Evolutionary conservation across 2,797 vertebrate species (phyloP).

Genomic region (Periophthalmus magnuspinnatus): DNA sequence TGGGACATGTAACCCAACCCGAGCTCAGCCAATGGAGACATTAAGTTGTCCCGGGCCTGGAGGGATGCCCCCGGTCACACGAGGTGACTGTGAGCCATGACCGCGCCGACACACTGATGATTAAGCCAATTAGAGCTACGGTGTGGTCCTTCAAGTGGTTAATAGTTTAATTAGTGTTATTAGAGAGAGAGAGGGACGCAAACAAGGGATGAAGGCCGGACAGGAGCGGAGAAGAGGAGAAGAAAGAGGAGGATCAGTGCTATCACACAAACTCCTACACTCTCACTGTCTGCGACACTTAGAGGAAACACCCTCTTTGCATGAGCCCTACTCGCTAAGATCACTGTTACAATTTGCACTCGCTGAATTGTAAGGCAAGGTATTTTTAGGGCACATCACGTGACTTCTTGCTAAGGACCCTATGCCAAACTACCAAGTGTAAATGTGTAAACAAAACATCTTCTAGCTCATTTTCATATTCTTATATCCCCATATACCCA

Average conservation of each 20-base stretch:
- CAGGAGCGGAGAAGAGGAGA: constrained; percentile 19
- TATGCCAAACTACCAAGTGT: too few species aligned
- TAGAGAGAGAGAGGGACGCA: constrained; percentile 51
- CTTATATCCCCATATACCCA: not conserved
- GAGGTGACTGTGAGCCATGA: constrained; percentile 41
- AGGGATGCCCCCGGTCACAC: constrained; percentile 34
- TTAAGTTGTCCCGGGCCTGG: constrained; percentile 48
- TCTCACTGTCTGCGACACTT: constrained; percentile 17
- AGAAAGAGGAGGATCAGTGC: constrained; percentile 6
- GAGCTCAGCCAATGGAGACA: constrained; percentile 46
- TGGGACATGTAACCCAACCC: constrained; percentile 22
- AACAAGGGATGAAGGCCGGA: constrained; percentile 45
- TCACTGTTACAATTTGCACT: constrained; percentile 5
- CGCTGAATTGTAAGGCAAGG: not conserved
- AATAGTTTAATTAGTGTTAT: constrained; percentile 77
- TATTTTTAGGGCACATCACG: not conserved
- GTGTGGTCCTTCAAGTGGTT: constrained; percentile 66
- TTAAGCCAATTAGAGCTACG: constrained; percentile 62
- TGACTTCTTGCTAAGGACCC: not conserved
- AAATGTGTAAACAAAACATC: not conserved
- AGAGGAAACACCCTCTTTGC: constrained; percentile 24
- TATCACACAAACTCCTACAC: constrained; percentile 26
- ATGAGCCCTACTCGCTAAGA: constrained; percentile 3
- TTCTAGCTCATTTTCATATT: not conserved
- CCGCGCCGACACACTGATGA: constrained; percentile 48